Conservation (phyloP, 2,888 invertebrate genomes). For the Gortyna flavago region DNA sequence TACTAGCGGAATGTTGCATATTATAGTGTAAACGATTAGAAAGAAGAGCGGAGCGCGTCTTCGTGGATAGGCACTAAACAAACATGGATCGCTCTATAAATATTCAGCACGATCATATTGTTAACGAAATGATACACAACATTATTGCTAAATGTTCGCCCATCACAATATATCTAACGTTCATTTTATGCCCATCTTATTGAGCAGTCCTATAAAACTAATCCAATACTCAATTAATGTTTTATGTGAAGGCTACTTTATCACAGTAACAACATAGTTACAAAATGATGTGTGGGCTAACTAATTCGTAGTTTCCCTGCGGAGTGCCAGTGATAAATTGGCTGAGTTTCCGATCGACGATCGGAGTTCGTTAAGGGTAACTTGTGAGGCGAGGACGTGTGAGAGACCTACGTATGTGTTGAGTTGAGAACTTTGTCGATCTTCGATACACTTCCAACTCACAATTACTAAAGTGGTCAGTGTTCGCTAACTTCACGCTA, state of each 20-base stretch:
- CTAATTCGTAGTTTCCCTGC: constrained; percentile 71
- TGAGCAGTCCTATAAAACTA: constrained; percentile 27
- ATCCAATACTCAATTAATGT: constrained; percentile 52
- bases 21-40: too few relatives aligned
- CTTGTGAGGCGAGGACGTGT: constrained; percentile 71
- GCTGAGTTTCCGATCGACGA: constrained; percentile 76
- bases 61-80: too few relatives aligned
- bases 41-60: too few relatives aligned
- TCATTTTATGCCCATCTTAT: not conserved
- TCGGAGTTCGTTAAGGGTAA: constrained; percentile 70
- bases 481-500: constrained; percentile 54
- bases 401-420: constrained; percentile 67
- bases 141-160: constrained; percentile 12
- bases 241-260: constrained; percentile 48
- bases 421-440: constrained; percentile 73
- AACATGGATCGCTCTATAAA: not conserved
- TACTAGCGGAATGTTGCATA: too few relatives aligned
- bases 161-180: constrained; percentile 11
- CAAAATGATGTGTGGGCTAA: constrained; percentile 68
- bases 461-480: constrained; percentile 69
- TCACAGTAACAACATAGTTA: constrained; percentile 42
- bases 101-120: not conserved
- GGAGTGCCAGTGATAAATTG: constrained; percentile 77
- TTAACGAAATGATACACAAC: not conserved
- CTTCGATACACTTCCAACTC: constrained; percentile 70